Evolutionary conservation across 1,140 invertebrate genomes (phyloP).

Genomic region (Anastrepha ludens): DNA sequence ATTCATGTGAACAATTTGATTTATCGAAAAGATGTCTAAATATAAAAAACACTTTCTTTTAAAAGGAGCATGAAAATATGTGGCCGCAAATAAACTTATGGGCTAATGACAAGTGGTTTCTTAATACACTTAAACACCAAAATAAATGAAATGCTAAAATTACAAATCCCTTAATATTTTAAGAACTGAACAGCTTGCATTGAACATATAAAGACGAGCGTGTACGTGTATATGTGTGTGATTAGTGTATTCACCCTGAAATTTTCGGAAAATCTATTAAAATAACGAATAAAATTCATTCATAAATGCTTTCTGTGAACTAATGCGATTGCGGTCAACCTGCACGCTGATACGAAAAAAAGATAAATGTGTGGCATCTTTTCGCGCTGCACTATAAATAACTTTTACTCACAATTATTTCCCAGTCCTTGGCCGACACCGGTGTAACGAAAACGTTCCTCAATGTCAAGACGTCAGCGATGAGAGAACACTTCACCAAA

Average conservation of each 20-base stretch:
- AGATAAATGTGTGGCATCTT: not conserved
- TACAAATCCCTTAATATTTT: slow-evolving; percentile 6
- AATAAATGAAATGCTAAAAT: not conserved
- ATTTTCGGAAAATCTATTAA: not conserved
- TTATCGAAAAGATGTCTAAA: too few species aligned
- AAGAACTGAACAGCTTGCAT: not conserved
- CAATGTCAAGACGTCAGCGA: slow-evolving; percentile 70
- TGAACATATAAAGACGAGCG: not conserved
- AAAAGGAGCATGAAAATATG: too few species aligned
- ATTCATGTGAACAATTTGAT: too few species aligned
- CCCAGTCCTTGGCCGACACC: slow-evolving; percentile 72
- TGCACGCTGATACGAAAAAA: slow-evolving; percentile 21
- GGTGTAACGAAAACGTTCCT: slow-evolving; percentile 70
- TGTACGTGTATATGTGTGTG: not conserved
- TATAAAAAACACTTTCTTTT: too few species aligned
- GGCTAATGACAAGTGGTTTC: not conserved
- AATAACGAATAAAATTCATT: slow-evolving; percentile 5
- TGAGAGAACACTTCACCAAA: slow-evolving; percentile 71
- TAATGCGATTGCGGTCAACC: not conserved
- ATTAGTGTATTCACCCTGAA: too few species aligned
- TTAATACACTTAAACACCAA: not conserved
- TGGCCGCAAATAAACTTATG: not conserved
- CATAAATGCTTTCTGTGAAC: not conserved
- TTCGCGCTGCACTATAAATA: slow-evolving; percentile 54
- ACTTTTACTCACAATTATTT: slow-evolving; percentile 71